A percentile compares a stretch with the other conserved stretches of the same genome.
These are phyloP conservation scores for Aelia acuminata DNA, from an alignment of 2,888 invertebrate genomes.

Conservation along the genomic window DNA sequence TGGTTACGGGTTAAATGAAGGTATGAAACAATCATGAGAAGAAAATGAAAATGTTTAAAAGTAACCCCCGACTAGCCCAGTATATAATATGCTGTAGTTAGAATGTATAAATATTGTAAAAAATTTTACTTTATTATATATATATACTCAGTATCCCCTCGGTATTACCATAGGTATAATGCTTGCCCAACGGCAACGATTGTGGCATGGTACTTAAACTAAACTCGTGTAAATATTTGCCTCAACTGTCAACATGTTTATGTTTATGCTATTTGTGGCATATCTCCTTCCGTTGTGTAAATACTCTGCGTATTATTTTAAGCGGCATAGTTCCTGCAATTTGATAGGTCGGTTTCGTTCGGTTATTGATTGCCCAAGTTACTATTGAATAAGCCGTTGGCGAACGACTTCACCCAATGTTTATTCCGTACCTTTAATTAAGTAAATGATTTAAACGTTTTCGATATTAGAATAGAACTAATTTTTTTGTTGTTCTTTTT, in stretches of 20 bases:
- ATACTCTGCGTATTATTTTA: background rate
- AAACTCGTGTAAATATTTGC: background rate
- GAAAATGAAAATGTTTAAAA: too few relatives aligned
- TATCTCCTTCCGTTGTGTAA: background rate
- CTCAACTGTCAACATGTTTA: background rate
- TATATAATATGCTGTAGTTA: too few relatives aligned
- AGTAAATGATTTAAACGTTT: too few relatives aligned
- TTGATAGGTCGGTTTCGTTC: background rate
- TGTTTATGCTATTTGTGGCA: background rate
- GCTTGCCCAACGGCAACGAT: background rate
- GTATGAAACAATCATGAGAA: too few relatives aligned
- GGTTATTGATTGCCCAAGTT: background rate
- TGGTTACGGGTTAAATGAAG: too few relatives aligned
- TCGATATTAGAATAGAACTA: too few relatives aligned
- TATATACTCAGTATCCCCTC: too few relatives aligned
- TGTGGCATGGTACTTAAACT: background rate
- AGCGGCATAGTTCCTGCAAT: background rate
- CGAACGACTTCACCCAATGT: background rate
- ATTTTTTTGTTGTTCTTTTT: too few relatives aligned
- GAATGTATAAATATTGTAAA: too few relatives aligned
- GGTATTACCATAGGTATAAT: background rate
- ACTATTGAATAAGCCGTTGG: background rate
- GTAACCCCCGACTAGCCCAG: too few relatives aligned
- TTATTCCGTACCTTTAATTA: background rate
- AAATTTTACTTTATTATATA: too few relatives aligned